Percentiles rank a stretch among this genome's conserved stretches.
Conservation (phyloP, 2,113 vertebrate genomes). For the Amia ocellicauda region DNA sequence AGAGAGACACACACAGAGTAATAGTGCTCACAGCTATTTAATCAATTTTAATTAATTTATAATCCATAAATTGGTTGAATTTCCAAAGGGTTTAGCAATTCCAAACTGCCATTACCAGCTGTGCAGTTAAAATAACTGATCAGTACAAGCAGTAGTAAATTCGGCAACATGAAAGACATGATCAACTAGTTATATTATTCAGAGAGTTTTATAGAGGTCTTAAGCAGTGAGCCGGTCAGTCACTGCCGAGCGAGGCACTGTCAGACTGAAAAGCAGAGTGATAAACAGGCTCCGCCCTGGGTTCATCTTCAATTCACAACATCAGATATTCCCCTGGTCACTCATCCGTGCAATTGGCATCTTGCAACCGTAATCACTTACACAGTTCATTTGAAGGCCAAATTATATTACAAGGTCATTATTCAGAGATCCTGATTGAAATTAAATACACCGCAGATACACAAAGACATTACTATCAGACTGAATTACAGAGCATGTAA, state of each 20-base stretch:
- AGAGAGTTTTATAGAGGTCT: too few relatives aligned
- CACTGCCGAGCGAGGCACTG: too few relatives aligned
- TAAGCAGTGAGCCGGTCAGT: too few relatives aligned
- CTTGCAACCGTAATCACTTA: constrained; percentile 4
- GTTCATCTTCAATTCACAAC: not conserved
- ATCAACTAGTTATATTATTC: too few relatives aligned
- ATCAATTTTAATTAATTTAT: too few relatives aligned
- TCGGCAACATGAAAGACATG: not conserved
- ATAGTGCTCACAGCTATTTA: too few relatives aligned
- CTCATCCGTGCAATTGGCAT: constrained; percentile 1
- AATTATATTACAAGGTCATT: constrained; percentile 8
- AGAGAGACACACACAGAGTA: too few relatives aligned
- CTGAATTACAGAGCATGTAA: not conserved
- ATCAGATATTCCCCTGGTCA: not conserved
- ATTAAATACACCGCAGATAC: not conserved
- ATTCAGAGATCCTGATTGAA: not conserved
- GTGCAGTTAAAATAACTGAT: too few relatives aligned
- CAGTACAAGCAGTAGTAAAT: too few relatives aligned
- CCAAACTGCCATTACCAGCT: too few relatives aligned
- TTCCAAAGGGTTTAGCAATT: too few relatives aligned
- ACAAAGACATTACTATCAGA: not conserved
- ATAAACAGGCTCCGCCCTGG: not conserved
- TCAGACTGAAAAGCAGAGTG: not conserved
- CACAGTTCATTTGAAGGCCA: constrained; percentile 9
- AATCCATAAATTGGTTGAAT: too few relatives aligned